Base-by-base conservation (phyloP, 2,888 invertebrate species). In the Andrena camellia region DNA sequence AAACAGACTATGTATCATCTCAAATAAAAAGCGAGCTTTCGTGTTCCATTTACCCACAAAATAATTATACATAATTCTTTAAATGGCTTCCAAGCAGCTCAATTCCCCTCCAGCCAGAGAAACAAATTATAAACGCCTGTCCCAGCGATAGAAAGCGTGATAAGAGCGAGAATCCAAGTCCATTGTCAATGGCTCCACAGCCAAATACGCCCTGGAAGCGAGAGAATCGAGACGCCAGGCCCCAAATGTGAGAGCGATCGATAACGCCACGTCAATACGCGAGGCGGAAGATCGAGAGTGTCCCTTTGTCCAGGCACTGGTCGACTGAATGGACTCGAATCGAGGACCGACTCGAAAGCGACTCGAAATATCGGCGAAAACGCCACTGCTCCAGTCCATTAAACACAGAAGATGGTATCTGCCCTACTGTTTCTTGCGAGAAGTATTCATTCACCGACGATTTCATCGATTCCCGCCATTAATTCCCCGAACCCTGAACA, bases 121-220 rank as follows among this genome's bases (percentile, higher is more conserved):
- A 85, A 81, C 78, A 75, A 88, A 86, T 86, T 86, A 81, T 79
- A 79, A 77, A 72, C 33, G 42, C 59, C 69, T 57, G 64, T 63
- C 50, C 10, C 42, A 20, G 50, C 71, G 83, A 88, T 88, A 88
- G 82, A 88, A 86, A 87, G 87, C 84, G 66, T 57, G 87, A 88
- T 88, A 88, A 86, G 50, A n/a, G 64, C 64, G 42, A 77, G 70
- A 69, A 77, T 75, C 67, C 77, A 74, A 84, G 66, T 57, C 85
- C 71, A 86, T 88, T 88, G 88, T 88, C 83, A 77, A 52, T 72
- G 79, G 57, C 62, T 62, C 62, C 63, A 35, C 54, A 59, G 57
- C 52, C 42, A 68, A 35, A 76, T 71, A 57, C 63, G 67, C 60
- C 64, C 64, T 76, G 59, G 77, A 86, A 81, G 85, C 76, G 79